These are phyloP conservation scores for Ditylenchus weischeri DNA, from an alignment of 2,888 invertebrate genomes.

Conservation along the genomic window DNA sequence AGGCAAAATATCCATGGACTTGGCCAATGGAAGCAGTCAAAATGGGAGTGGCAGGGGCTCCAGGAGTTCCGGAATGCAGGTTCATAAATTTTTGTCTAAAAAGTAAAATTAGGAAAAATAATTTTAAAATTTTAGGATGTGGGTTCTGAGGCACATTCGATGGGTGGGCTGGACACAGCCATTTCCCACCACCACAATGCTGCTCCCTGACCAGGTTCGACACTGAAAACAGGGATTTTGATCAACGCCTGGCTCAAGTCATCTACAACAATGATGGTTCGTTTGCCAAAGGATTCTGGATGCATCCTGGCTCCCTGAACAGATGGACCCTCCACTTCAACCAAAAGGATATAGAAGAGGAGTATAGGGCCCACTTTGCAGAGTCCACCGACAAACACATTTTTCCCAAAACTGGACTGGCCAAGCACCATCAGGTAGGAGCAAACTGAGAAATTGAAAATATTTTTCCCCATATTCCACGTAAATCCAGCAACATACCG, in stretches of 20 bases:
- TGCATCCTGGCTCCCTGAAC: conserved; percentile 66
- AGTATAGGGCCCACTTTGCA: conserved; percentile 57
- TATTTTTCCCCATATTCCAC: no score
- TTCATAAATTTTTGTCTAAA: conserved; percentile 4
- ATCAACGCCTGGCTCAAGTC: conserved; percentile 52
- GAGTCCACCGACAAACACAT: conserved; percentile 48
- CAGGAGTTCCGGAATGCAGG: conserved; percentile 54
- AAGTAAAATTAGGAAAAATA: no score
- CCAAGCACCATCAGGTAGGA: conserved; percentile 39
- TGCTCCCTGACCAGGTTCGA: conserved; percentile 57
- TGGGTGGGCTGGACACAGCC: conserved; percentile 56
- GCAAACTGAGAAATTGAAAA: no score
- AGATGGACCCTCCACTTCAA: conserved; percentile 77
- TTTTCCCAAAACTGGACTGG: conserved; percentile 30
- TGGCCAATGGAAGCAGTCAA: conserved; percentile 48
- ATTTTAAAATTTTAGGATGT: conserved; percentile 35
- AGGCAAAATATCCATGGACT: conserved; percentile 42
- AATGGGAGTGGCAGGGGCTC: conserved; percentile 54
- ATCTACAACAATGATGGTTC: conserved; percentile 42
- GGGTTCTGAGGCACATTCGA: conserved; percentile 54
- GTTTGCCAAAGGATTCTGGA: conserved; percentile 45
- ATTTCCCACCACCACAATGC: conserved; percentile 58
- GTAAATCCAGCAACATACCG: no score
- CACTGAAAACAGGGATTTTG: conserved; percentile 57
- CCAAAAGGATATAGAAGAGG: conserved; percentile 61